A percentile compares a stretch with the other conserved stretches of the same genome.
phyloP scores from a whole-genome alignment of 2,113 vertebrate genomes.

The Myrmophylax atrothorax region DNA sequence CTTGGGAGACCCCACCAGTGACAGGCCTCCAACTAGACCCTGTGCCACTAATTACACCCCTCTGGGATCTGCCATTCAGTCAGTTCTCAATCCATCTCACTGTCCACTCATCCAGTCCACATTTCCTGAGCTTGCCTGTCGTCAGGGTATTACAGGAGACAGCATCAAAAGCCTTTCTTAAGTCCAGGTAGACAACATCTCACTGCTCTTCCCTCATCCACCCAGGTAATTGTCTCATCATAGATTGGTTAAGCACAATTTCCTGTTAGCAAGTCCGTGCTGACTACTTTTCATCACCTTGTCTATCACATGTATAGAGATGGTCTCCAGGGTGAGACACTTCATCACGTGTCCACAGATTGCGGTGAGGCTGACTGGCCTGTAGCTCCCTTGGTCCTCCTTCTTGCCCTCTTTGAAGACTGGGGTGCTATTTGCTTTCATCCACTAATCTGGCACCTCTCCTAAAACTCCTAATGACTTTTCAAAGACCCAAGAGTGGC shows the following conservation, averaged over 20 bases:
- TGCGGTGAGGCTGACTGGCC: not conserved
- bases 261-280: not conserved
- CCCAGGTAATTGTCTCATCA: not conserved
- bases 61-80: accelerated
- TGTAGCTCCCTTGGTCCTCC: not conserved
- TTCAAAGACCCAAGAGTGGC: not conserved
- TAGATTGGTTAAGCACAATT: not conserved
- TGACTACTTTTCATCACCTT: no score
- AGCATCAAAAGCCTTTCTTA: not conserved
- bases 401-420: not conserved
- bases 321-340: not conserved
- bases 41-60: not conserved
- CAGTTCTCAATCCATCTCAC: not conserved
- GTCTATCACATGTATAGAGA: not conserved
- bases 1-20: not conserved
- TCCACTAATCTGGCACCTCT: not conserved
- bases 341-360: not conserved
- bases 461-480: not conserved
- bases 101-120: not conserved
- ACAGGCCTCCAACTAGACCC: not conserved
- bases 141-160: accelerated
- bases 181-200: not conserved
- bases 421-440: not conserved
- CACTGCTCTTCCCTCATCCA: not conserved
- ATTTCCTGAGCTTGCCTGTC: accelerated